phyloP scores from a whole-genome alignment of 2,888 invertebrate species.

The Leptinotarsa rubiginosa region DNA sequence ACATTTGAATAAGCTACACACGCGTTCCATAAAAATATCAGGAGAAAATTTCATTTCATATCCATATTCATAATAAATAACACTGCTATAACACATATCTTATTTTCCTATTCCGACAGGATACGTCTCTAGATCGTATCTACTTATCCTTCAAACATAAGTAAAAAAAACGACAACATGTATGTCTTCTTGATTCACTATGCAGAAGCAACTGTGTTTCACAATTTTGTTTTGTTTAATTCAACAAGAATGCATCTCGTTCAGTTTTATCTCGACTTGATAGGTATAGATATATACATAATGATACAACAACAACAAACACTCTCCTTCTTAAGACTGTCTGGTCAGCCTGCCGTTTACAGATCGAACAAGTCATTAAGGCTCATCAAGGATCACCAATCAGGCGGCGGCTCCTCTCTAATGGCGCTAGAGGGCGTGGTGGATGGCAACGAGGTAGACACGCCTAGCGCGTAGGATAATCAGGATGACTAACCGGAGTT shows the following conservation, averaged over 20 bases:
- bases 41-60: too few species aligned
- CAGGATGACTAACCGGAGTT: constrained; percentile 17
- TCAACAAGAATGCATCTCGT: background rate
- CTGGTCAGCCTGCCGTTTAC: background rate
- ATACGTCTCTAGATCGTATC: too few species aligned
- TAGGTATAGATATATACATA: background rate
- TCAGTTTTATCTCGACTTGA: background rate
- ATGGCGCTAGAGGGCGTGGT: constrained; percentile 26
- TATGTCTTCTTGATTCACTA: too few species aligned
- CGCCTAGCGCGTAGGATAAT: constrained; percentile 14
- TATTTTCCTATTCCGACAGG: too few species aligned
- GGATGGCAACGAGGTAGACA: background rate
- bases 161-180: too few species aligned
- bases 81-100: too few species aligned
- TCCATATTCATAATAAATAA: too few species aligned
- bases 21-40: too few species aligned
- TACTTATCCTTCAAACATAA: too few species aligned
- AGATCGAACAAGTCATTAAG: constrained; percentile 13
- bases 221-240: background rate
- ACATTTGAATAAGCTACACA: too few species aligned
- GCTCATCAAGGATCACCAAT: constrained; percentile 22
- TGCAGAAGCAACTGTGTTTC: too few species aligned
- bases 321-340: background rate
- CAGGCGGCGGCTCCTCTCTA: constrained; percentile 1
- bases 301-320: background rate